A percentile compares a stretch with the other conserved stretches of the same genome.
Conservation (phyloP, 2,797 vertebrate genomes). For the Spinus pinus region DNA sequence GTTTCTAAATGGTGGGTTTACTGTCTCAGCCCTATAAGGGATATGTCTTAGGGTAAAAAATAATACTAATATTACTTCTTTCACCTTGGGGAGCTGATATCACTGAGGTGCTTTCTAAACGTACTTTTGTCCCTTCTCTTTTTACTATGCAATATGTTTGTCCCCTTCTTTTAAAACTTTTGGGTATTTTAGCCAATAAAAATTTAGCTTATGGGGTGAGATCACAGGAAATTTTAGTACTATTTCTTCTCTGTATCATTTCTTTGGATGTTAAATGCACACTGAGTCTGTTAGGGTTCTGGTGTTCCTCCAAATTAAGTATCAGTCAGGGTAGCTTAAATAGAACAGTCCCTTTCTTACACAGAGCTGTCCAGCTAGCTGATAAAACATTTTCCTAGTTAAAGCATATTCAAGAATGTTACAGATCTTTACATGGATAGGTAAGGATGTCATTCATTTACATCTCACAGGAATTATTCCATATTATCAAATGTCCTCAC, state of each 20-base stretch:
- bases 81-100: neutral
- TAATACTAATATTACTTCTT: neutral
- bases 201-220: neutral
- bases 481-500: accelerated
- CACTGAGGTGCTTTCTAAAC: neutral
- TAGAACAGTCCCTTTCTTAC: neutral
- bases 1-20: neutral
- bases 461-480: neutral
- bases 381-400: neutral
- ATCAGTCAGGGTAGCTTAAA: neutral
- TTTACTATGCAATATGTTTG: neutral
- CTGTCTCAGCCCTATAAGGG: neutral
- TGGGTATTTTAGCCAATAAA: neutral
- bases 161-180: neutral
- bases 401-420: neutral
- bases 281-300: neutral
- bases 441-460: neutral
- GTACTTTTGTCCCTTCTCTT: neutral
- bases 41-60: neutral
- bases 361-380: neutral
- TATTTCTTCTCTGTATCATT: neutral
- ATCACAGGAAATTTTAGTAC: neutral
- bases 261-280: neutral
- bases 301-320: neutral
- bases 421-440: neutral